Evolutionary conservation across 1,140 invertebrate genomes (phyloP), one percentile per base, ranked within the genome.

Genomic region (Panulirus ornatus): DNA sequence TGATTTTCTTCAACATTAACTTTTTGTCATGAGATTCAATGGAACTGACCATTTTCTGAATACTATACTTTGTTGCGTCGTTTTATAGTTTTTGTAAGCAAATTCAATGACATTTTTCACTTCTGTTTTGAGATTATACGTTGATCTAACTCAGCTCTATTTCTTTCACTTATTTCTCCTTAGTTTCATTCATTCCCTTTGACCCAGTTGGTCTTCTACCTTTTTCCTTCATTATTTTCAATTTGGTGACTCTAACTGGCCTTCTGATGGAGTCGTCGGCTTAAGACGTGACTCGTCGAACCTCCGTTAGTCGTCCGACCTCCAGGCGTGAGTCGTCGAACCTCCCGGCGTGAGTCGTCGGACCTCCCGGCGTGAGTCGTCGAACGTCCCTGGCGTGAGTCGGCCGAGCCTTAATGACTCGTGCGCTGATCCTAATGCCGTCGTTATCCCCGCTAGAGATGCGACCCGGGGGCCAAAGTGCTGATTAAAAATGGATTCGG

Each of bases 401-500:
- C 34, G 19, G 5, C 44, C n/a, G 19, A 34, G n/a, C 47, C 78
- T 51, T 81, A 81, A 81, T 81, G 78, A 81, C 78, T 30, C 47
- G 47, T 14, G 27, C 30, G 58, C 47, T 81, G 78, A 81, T 51
- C 78, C 47, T 51, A 81, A 58, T 81, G 44, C 78, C 44, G n/a
- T 22, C n/a, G 42, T 79, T 42, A 79, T 79, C 76, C 76, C 78
- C 11, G 47, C 27, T 47, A 51, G 78, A 81, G 78, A 81, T 81
- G 78, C 78, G n/a, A 19, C 44, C 47, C 34, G 0, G 30, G n/a
- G 38, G 9, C 47, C 47, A 81, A 81, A 81, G 78, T 81, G 78
- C 78, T 81, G 78, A 81, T 81, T 81, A 81, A 81, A 81, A 81
- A 81, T 81, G 51, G 27, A 81, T 58, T 81, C 30, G 51, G 2